Conservation (phyloP, 1,140 invertebrate genomes). For the Drosophila repleta region DNA sequence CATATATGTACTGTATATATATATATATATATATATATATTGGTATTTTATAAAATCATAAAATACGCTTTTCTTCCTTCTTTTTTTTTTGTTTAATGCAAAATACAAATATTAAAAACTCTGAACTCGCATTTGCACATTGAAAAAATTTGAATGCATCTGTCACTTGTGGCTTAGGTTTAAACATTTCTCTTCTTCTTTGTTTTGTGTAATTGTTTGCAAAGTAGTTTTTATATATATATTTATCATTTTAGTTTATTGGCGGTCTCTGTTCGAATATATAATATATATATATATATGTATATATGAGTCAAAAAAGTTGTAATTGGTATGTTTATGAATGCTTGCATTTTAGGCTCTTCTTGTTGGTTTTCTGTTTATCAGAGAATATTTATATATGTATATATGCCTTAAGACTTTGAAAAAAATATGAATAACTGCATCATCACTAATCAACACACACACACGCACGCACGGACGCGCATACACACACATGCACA, state of each 20-base stretch:
- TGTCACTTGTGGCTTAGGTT: slow-evolving; percentile 71
- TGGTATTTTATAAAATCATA: slow-evolving; percentile 78
- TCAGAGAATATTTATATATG: slow-evolving; percentile 28
- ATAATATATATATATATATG: slow-evolving; percentile 22
- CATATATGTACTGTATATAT: slow-evolving; percentile 53
- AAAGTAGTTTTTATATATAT: slow-evolving; percentile 47
- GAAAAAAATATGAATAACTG: slow-evolving; percentile 48
- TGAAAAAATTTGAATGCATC: slow-evolving; percentile 64
- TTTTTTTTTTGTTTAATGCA: slow-evolving; percentile 61
- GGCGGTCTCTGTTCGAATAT: slow-evolving; percentile 61
- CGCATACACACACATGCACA: neutral
- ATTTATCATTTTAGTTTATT: slow-evolving; percentile 52
- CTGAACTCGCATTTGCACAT: slow-evolving; percentile 59
- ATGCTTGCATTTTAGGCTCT: slow-evolving; percentile 29
- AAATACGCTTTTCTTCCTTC: slow-evolving; percentile 60
- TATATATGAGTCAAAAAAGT: slow-evolving; percentile 49
- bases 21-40: slow-evolving; percentile 37
- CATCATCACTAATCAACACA: slow-evolving; percentile 40
- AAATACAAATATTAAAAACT: slow-evolving; percentile 79
- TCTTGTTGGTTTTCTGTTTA: slow-evolving; percentile 35
- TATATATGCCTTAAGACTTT: slow-evolving; percentile 33
- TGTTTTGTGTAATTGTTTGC: slow-evolving; percentile 48
- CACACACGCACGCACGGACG: neutral
- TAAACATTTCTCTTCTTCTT: slow-evolving; percentile 19
- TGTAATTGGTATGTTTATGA: slow-evolving; percentile 56